Conservation (phyloP, 2,888 invertebrate species). For the Copidosoma aretas region DNA sequence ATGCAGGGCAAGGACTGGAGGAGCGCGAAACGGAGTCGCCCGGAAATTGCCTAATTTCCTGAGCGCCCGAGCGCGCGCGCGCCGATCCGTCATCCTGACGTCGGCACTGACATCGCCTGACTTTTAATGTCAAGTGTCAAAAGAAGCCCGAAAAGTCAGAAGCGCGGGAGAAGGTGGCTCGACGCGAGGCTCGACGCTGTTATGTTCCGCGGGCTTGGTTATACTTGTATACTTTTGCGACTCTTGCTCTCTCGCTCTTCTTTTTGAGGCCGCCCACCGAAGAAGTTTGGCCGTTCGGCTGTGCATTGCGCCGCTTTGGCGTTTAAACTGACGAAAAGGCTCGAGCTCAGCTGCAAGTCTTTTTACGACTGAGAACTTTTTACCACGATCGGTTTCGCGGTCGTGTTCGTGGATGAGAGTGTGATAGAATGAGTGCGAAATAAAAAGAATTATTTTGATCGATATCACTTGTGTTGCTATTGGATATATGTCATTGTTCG, state of each 20-base stretch:
- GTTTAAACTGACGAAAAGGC: too few species aligned
- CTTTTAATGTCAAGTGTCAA: slow-evolving; percentile 63
- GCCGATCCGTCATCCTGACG: slow-evolving; percentile 62
- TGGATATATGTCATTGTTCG: too few species aligned
- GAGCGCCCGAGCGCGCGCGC: slow-evolving; percentile 62
- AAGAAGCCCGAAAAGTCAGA: slow-evolving; percentile 50
- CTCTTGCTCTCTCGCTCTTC: neutral
- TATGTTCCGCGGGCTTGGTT: slow-evolving; percentile 11
- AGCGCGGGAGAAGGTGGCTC: neutral
- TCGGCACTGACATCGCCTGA: slow-evolving; percentile 45
- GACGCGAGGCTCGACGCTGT: slow-evolving; percentile 11
- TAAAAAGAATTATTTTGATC: too few species aligned
- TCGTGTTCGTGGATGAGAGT: too few species aligned
- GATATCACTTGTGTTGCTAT: too few species aligned
- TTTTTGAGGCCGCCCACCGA: neutral
- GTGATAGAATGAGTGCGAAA: too few species aligned
- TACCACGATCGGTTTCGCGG: too few species aligned
- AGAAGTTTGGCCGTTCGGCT: too few species aligned
- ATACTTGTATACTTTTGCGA: too few species aligned
- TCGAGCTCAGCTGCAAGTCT: too few species aligned
- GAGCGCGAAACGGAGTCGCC: slow-evolving; percentile 38
- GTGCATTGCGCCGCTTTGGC: too few species aligned
- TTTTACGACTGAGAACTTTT: too few species aligned
- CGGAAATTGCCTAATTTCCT: slow-evolving; percentile 64
- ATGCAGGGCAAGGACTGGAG: neutral